phyloP scores from a whole-genome alignment of 2,888 invertebrate genomes.

The Drosophila helvetica region DNA sequence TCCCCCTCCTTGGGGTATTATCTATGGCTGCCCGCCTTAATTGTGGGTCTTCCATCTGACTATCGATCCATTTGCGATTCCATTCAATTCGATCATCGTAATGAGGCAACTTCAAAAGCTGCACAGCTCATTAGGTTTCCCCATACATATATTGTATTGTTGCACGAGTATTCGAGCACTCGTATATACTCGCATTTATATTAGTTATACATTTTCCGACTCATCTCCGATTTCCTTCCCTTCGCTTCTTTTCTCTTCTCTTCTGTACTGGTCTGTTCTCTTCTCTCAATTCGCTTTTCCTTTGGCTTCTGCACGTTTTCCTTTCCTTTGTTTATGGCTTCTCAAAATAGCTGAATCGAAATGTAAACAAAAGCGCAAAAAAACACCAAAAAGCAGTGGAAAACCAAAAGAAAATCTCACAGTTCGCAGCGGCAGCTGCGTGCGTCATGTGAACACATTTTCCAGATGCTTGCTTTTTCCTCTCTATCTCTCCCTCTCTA shows the following conservation, averaged over 20 bases:
- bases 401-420: constrained; percentile 31
- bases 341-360: constrained; percentile 74
- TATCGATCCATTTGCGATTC: constrained; percentile 71
- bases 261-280: neutral
- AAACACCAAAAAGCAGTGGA: constrained; percentile 38
- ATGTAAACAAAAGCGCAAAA: constrained; percentile 77
- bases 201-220: constrained; percentile 42
- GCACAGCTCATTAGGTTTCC: constrained; percentile 67
- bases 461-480: constrained; percentile 63
- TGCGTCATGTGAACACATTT: constrained; percentile 73
- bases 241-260: neutral
- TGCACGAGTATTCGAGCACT: neutral
- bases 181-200: constrained; percentile 5
- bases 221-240: constrained; percentile 24
- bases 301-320: constrained; percentile 41
- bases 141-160: neutral
- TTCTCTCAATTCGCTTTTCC: constrained; percentile 1
- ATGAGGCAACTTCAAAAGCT: constrained; percentile 67
- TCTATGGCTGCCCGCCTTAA: constrained; percentile 76
- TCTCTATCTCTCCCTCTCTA: neutral
- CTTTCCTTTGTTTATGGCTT: constrained; percentile 75
- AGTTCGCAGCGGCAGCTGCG: constrained; percentile 64
- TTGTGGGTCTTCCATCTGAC: constrained; percentile 74
- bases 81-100: constrained; percentile 50
- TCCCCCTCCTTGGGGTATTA: constrained; percentile 45